Evolutionary conservation across 1,140 invertebrate genomes (phyloP), one percentile per base, ranked within the genome.

Genomic region (Sycophila sp.): DNA sequence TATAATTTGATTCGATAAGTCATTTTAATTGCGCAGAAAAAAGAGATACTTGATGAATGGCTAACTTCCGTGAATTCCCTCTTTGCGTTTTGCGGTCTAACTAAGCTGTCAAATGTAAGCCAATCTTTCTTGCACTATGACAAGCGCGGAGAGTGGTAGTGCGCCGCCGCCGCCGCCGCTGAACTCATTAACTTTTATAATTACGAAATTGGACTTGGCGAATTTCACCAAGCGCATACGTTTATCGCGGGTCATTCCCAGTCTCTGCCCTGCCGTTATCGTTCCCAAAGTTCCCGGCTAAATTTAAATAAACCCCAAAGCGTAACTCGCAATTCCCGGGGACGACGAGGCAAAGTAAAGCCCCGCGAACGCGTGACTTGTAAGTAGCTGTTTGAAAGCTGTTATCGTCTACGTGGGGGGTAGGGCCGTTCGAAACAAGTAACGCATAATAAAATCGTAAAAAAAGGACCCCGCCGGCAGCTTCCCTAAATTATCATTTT

Each of bases 371-470:
- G n/a, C n/a, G n/a, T n/a, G n/a, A n/a, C n/a, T 34, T 56, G 36
- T 34, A 36, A 6, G 40, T 28, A 32, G 26, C 4, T 2, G 38
- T 13, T 22, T 28, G 63, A 42, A 56, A 67, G 58, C 28, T 58
- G 28, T 67, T 58, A 67, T 58, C 24, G 65, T 19, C 38, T 11
- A 58, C 42, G 51, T 42, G 51, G 42, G n/a, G n/a, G n/a, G n/a
- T n/a, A n/a, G n/a, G 30, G 13, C n/a, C 51, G 40, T 67, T 67
- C 47, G 47, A 67, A 58, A 67, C 65, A 67, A 67, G 45, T 67
- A 55, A 55, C 13, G 63, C 45, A 55, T 55, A 66, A 55, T 55
- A 55, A 66, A 55, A 55, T 53, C 36, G 36, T 55, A 51, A 55
- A 55, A 55, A 55, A 55, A 36, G 22, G 38, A 17, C 26, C 40